Percentiles rank a stretch among this genome's conserved stretches.
These are phyloP conservation scores for Lytechinus variegatus DNA, from an alignment of 35 echinoderm and acorn worm genomes.

Conservation along the genomic window DNA sequence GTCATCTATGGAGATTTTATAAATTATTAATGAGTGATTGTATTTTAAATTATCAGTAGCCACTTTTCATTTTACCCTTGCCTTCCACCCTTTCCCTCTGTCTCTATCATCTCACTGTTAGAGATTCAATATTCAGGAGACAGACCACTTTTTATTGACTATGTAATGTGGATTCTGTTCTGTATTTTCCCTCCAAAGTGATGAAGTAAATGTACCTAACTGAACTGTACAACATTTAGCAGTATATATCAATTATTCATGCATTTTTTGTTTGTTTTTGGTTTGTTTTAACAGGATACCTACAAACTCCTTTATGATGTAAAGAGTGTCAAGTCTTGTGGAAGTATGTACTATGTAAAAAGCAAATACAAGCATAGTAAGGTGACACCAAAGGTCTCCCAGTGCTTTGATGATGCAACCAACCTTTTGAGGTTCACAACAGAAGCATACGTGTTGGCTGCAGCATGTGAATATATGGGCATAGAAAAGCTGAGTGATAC, in stretches of 20 bases:
- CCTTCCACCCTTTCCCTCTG: too few relatives aligned
- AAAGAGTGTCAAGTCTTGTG: slow-evolving; percentile 20
- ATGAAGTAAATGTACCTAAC: too few relatives aligned
- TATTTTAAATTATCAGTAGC: too few relatives aligned
- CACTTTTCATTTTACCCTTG: too few relatives aligned
- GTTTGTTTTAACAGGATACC: neutral
- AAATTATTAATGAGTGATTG: too few relatives aligned
- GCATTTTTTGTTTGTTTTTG: neutral
- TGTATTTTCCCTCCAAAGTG: too few relatives aligned
- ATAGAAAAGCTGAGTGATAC: slow-evolving; percentile 25
- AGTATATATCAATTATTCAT: neutral
- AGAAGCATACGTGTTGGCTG: neutral
- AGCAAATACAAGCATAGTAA: slow-evolving; percentile 20
- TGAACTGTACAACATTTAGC: neutral
- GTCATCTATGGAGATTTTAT: neutral
- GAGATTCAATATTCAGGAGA: too few relatives aligned
- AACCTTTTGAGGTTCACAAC: slow-evolving; percentile 24
- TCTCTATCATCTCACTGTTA: too few relatives aligned
- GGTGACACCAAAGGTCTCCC: slow-evolving; percentile 20
- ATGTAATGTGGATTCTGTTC: too few relatives aligned
- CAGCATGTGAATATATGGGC: slow-evolving; percentile 31
- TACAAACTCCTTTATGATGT: slow-evolving; percentile 40
- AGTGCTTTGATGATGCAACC: slow-evolving; percentile 20
- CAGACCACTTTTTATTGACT: too few relatives aligned
- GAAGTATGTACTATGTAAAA: neutral